Base-by-base conservation (phyloP, 1,140 invertebrate species). In the Triops longicaudatus region DNA sequence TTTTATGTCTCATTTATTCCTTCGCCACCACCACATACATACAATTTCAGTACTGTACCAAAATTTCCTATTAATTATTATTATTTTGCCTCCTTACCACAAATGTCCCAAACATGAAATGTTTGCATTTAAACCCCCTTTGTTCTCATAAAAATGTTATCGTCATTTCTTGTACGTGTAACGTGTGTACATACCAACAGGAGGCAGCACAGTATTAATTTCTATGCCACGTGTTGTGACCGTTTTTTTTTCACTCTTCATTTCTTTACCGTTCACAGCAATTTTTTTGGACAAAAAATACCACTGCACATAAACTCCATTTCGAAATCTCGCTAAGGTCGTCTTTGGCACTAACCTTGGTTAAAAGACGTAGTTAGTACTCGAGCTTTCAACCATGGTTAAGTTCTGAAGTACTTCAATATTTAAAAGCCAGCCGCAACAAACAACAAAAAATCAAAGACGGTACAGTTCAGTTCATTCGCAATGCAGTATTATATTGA, bases 111-210 rank as follows among this genome's bases (percentile, higher is more conserved):
- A 63, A 63, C 50, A 63, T 63, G 50, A 63, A 22, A 63, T 63
- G 50, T 63, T 63, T 63, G 50, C 50, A 63, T 63, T 37, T 37
- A 22, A 5, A 0, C 50, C 50, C 50, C 31, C 31, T 37, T 37
- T 7, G 31, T 37, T 37, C 31, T 37, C 31, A 37, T 37, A 37
- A 63, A 63, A 63, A 22, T 63, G 50, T 63, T 63, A 63, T 63
- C 22, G 50, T 63, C 14, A 37, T 37, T 37, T 63, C 22, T 44
- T 63, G 50, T 63, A 63, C 50, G 50, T 63, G n/a, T 63, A 63
- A 63, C 50, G 50, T 63, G 50, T 63, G 50, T 63, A 63, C 50
- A 63, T 63, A 63, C n/a, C 50, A 63, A n/a, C 17, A 63, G 50
- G 50, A 22, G 50, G 50, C 50, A 63, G 50, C 50, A 37, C 31